Evolutionary conservation across 2,888 invertebrate species (phyloP), one percentile per base, ranked within the genome.

Genomic region (Falcaria lacertinaria): DNA sequence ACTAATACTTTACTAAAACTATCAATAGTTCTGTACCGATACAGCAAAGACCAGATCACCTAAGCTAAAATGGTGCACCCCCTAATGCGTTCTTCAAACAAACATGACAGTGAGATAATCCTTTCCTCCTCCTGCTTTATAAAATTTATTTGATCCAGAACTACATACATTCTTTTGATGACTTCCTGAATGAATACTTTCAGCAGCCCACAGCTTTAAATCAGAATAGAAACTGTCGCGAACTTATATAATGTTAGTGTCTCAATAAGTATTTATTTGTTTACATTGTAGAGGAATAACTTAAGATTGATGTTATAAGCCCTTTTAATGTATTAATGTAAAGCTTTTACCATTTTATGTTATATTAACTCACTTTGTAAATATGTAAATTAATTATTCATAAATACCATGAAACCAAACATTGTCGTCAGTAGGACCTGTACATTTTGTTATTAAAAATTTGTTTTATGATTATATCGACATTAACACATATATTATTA

Each of bases 381-480:
- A 89, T 89, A 89, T 89, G 88, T 88, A 89, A 85, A 88, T 86
- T 83, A 81, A 78, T 73, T 76, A 80, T 74, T 83, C 69, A 73
- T 80, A 78, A 79, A 82, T 86, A 87, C 81, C 86, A 82, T 72
- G 80, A 87, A 86, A 89, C 89, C 89, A 88, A 89, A 89, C 89
- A 82, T 82, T 84, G 81, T 70, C 75, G 78, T 74, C 70, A 76
- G 72, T 87, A 85, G 80, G 71, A 60, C 73, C 69, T 85, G 78
- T 86, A 86, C 67, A 84, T 84, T 84, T 84, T 85, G 88, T 89
- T 87, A 80, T 72, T 66, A 64, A 66, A 74, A 69, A 66, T 80
- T 73, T 72, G 82, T 79, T 77, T 74, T 28, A 28, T 28, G 11
- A 74, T 71, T 66, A 69, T 69, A 74, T 70, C 59, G 71, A 59